Evolutionary conservation across 2,113 vertebrate genomes (phyloP).

Genomic region (Caranx ignobilis): DNA sequence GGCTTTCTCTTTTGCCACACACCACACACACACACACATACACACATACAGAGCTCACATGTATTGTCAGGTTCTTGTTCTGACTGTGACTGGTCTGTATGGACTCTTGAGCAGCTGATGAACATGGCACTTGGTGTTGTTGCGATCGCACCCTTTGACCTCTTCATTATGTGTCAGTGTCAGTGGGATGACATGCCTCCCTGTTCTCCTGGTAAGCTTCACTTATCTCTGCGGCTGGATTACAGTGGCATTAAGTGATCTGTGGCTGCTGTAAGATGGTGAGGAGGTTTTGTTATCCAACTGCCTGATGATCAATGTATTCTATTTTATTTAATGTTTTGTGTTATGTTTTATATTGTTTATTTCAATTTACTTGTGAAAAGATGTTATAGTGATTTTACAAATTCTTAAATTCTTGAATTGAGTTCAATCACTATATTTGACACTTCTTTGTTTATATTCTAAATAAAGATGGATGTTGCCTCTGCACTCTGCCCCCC

Average conservation of each 20-base stretch:
- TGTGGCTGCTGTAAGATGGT: background rate
- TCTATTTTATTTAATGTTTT: too few relatives aligned
- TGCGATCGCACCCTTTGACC: constrained; percentile 18
- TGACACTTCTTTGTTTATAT: too few relatives aligned
- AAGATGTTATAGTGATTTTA: too few relatives aligned
- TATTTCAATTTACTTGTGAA: too few relatives aligned
- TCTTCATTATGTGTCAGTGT: background rate
- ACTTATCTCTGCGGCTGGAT: constrained; percentile 28
- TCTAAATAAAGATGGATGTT: too few relatives aligned
- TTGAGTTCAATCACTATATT: too few relatives aligned
- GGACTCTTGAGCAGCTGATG: background rate
- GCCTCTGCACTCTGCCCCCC: too few relatives aligned
- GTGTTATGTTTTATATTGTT: too few relatives aligned
- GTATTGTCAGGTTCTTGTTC: background rate
- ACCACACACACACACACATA: constrained; percentile 5
- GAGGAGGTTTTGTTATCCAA: constrained; percentile 20
- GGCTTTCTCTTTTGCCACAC: constrained; percentile 23
- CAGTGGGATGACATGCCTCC: background rate
- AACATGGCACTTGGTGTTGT: background rate
- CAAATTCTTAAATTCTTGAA: too few relatives aligned
- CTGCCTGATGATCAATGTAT: background rate
- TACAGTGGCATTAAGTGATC: constrained; percentile 16
- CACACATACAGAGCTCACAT: background rate
- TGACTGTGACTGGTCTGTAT: background rate
- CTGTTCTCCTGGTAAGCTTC: constrained; percentile 15